Base-by-base conservation (phyloP, 1,140 invertebrate genomes). In the Pogonomyrmex barbatus region DNA sequence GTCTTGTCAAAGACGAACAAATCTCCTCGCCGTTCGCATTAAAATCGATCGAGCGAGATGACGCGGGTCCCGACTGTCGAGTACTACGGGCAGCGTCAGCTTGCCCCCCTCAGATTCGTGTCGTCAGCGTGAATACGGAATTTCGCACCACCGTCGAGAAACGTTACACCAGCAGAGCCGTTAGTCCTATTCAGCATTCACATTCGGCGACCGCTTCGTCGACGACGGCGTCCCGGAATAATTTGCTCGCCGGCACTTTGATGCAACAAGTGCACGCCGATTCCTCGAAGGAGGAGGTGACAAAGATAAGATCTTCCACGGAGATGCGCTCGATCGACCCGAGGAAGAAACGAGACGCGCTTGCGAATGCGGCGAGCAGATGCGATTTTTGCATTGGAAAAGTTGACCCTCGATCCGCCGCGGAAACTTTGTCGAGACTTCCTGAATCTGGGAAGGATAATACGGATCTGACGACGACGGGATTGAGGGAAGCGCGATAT, bases 81-180 rank as follows among this genome's bases (percentile, higher is more conserved):
- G 39, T 79, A 54, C 24, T 50, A 2, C 62, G 12, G 2, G 12
- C 50, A 24, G 5, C 39, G 4, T 67, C 68, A n/a, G 17, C 24
- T 42, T 50, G 33, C 42, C 39, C 33, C 0, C 70, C 87, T 8
- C 39, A 78, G 17, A 17, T 86, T 14, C 65, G 52, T 6, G 52
- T 85, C 8, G 45, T 73, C 36, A 73, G 71, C 1, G 58, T 83
- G 12, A 89, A 89, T 14, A 86, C 86, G 17, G 42, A 86, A 33
- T 42, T 81, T 47, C 39, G 39, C 1, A 33, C 79, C 0, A 75
- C 56, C 0, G 9, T 82, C 6, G 75, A 85, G 12, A 65, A 88
- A 39, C 81, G 5, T 12, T 89, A 56, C 33, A 36, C 30, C 9
- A 62, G 0, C 30, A 12, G 60, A 52, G 75, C 62, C 30, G 10